Base-by-base conservation (phyloP, 2,113 vertebrate genomes). In the Hypomesus transpacificus region DNA sequence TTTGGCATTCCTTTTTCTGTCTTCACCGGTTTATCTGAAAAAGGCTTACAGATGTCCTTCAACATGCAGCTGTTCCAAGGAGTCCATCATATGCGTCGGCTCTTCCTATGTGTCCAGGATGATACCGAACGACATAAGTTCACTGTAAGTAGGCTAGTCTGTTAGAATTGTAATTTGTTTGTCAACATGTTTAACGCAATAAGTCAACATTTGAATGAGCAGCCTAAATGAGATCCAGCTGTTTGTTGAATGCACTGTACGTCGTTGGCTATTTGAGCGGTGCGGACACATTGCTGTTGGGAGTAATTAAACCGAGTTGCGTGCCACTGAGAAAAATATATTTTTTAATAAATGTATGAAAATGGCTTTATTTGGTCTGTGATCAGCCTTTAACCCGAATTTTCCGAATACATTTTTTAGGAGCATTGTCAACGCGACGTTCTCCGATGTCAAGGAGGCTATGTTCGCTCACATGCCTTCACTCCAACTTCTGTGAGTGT, bases 341-440 rank as follows among this genome's bases (percentile, higher is more conserved):
- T 46, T 46, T 46, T 46, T 56, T 56, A 1, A 56, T n/a, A 18
- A 56, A 56, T 56, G 53, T 18, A 8, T 18, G 16, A 18, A 18
- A 18, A 69, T 69, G 21, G 21, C 20, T 58, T 68, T 11, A 68
- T 68, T 58, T 54, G 26, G 28, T 18, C 28, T 31, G 18, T 60
- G 8, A 58, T 69, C n/a, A 28, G n/a, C 24, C 2, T 20, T 21
- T 68, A 16, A 69, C 6, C 3, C 22, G 1, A 7, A 9, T 46
- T 6, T 21, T 20, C 14, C 16, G 1, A 8, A 8, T 34, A 16
- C 22, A 14, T 54, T 4, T 62, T 62, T 56, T 87, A 99, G 96
- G 94, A 98, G 96, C 82, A 88, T 99, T 78, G 96, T 99, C 21
- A 99, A 99, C 86, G 96, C 95, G 80, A 98, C 94, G 14, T 98